These are phyloP conservation scores for Dermochelys coriacea DNA, from an alignment of 2,797 vertebrate species.

Conservation along the genomic window DNA sequence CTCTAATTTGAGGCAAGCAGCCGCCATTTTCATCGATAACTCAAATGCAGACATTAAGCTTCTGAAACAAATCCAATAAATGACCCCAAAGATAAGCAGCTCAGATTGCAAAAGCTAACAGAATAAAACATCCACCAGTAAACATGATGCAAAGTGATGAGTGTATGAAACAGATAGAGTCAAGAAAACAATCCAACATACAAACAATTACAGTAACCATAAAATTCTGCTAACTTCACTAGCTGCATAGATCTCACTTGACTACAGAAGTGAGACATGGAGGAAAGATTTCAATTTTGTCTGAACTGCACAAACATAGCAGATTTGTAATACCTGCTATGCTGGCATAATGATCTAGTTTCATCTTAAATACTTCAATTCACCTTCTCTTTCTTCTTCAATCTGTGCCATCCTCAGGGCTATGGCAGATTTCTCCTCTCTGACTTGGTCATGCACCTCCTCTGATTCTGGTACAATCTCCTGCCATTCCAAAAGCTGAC, in stretches of 20 bases:
- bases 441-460: constrained; percentile 81
- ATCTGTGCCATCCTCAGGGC: constrained; percentile 89
- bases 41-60: background rate
- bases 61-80: background rate
- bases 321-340: background rate
- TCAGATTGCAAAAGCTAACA: background rate
- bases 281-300: background rate
- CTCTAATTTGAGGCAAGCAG: background rate
- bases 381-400: constrained; percentile 95
- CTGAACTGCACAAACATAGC: background rate
- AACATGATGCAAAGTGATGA: constrained; percentile 1
- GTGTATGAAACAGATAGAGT: background rate
- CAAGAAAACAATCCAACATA: fast-evolving
- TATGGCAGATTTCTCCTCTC: constrained; percentile 87
- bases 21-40: background rate
- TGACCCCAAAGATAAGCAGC: constrained; percentile 6
- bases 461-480: constrained; percentile 87
- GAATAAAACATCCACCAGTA: background rate
- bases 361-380: constrained; percentile 46
- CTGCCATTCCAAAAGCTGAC: constrained; percentile 92
- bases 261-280: background rate
- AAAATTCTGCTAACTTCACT: background rate
- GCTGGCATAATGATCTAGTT: background rate
- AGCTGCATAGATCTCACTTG: fast-evolving
- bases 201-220: background rate